These are phyloP conservation scores for Percina caprodes DNA, from an alignment of 2,113 vertebrate genomes.

Conservation along the genomic window DNA sequence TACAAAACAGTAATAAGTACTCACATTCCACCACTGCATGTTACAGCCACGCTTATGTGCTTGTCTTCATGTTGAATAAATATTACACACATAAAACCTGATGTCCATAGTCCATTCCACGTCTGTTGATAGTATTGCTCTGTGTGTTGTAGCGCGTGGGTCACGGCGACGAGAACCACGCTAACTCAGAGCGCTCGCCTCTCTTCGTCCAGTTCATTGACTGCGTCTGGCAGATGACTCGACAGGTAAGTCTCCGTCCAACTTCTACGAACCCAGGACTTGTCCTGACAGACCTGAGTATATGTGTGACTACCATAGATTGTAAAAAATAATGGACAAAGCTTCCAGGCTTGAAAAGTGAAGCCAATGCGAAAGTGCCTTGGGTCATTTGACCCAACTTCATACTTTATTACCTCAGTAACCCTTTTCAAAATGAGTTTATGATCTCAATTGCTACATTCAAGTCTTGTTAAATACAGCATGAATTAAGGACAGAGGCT, in stretches of 20 bases:
- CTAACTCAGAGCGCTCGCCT: constrained; percentile 94
- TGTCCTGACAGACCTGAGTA: not conserved
- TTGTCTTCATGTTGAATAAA: not conserved
- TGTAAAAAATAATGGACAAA: too few relatives aligned
- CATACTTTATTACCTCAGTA: too few relatives aligned
- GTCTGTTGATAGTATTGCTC: not conserved
- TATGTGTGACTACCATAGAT: not conserved
- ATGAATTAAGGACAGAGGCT: too few relatives aligned
- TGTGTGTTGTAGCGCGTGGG: constrained; percentile 87
- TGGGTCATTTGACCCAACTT: too few relatives aligned
- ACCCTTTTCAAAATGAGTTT: too few relatives aligned
- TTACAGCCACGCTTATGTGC: not conserved
- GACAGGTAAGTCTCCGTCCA: constrained; percentile 84
- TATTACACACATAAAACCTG: not conserved
- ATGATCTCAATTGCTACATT: too few relatives aligned
- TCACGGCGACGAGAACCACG: constrained; percentile 93
- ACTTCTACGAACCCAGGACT: not conserved
- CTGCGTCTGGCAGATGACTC: constrained; percentile 99
- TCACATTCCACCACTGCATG: too few relatives aligned
- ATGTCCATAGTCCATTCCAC: too few relatives aligned
- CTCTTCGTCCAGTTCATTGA: constrained; percentile 98
- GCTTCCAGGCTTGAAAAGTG: too few relatives aligned
- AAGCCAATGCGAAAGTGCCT: too few relatives aligned
- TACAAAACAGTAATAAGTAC: too few relatives aligned
- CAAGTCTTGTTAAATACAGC: too few relatives aligned